phyloP scores from a whole-genome alignment of 2,888 invertebrate species.

The Xestia xanthographa region DNA sequence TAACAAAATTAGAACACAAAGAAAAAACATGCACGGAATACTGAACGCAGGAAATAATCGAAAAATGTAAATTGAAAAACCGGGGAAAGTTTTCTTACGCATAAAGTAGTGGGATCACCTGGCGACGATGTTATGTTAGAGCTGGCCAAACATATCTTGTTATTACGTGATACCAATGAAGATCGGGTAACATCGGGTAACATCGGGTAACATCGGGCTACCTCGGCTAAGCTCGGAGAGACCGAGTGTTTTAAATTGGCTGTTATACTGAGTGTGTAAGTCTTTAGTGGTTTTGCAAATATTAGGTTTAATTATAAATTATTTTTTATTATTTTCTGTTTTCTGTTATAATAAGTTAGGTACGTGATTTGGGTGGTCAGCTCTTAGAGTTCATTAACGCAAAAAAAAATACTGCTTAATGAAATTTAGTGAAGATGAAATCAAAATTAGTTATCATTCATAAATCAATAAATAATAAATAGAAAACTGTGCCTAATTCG shows the following conservation, averaged over 20 bases:
- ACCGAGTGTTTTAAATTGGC: constrained; percentile 33
- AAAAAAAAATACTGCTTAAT: no score
- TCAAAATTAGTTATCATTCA: no score
- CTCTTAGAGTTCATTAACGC: not conserved
- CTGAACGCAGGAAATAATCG: constrained; percentile 73
- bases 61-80: constrained; percentile 76
- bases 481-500: not conserved
- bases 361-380: no score
- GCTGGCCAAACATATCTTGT: constrained; percentile 62
- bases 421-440: not conserved
- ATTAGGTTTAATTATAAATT: not conserved
- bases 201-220: constrained; percentile 19
- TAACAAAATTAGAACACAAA: constrained; percentile 48
- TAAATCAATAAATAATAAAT: not conserved
- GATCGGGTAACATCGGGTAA: constrained; percentile 25
- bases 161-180: constrained; percentile 63
- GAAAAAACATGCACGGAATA: constrained; percentile 69
- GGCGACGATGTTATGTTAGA: constrained; percentile 63
- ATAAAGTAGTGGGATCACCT: constrained; percentile 74
- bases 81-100: constrained; percentile 68
- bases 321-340: not conserved
- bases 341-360: not conserved
- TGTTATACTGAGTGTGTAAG: not conserved
- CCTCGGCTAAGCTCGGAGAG: constrained; percentile 24
- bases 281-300: not conserved